These are phyloP conservation scores for Cheilinus undulatus DNA, from an alignment of 2,113 vertebrate genomes.

Conservation along the genomic window DNA sequence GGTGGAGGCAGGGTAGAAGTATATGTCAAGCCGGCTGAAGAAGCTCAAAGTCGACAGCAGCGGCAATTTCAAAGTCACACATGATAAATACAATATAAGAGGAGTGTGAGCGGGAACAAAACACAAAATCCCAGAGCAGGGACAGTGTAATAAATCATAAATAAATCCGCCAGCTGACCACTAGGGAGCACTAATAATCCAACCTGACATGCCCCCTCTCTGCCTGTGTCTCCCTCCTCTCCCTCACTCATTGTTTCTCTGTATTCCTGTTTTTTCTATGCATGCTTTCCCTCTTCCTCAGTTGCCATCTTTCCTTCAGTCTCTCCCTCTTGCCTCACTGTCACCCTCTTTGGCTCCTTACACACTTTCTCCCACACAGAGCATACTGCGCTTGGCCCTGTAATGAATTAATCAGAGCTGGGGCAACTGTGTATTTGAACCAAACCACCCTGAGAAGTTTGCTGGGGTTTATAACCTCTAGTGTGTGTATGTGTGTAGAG, in stretches of 20 bases:
- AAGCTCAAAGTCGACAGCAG: conserved; percentile 62
- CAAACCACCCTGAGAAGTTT: conserved; percentile 62
- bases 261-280: neutral
- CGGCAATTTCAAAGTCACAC: conserved; percentile 61
- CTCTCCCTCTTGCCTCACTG: conserved; percentile 1
- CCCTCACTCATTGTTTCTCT: neutral
- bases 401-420: conserved; percentile 69
- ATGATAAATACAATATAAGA: conserved; percentile 60
- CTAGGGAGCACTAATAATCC: conserved; percentile 76
- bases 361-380: conserved; percentile 1
- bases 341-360: conserved; percentile 6
- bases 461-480: conserved; percentile 29
- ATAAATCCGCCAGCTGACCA: conserved; percentile 64
- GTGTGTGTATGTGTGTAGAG: conserved; percentile 1
- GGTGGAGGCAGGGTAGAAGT: neutral
- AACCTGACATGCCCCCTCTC: conserved; percentile 47
- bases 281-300: neutral
- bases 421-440: conserved; percentile 65
- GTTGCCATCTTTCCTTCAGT: conserved; percentile 21
- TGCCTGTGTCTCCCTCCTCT: neutral
- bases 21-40: conserved; percentile 69
- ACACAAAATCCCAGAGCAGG: conserved; percentile 64
- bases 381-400: conserved; percentile 38
- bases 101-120: conserved; percentile 45
- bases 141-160: conserved; percentile 65